phyloP scores from a whole-genome alignment of 2,888 invertebrate species.

The Phymatocera aterrima region DNA sequence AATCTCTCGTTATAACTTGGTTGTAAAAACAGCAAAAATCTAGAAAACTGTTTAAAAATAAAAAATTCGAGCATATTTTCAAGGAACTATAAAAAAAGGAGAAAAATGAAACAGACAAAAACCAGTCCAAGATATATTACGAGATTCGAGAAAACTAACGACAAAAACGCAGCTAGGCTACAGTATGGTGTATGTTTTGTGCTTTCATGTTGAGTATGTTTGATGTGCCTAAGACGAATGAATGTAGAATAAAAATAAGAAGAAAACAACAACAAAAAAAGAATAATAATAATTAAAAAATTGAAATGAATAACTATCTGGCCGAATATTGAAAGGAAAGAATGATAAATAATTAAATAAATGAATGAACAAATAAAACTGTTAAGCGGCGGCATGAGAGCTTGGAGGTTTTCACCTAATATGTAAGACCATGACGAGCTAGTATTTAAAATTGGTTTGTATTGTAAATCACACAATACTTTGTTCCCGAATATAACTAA shows the following conservation, averaged over 20 bases:
- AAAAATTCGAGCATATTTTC: too few relatives aligned
- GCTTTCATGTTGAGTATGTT: conserved; percentile 48
- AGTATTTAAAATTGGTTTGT: conserved; percentile 63
- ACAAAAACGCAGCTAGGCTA: background rate
- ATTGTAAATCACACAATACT: conserved; percentile 55
- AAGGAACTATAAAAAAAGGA: conserved; percentile 44
- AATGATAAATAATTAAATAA: too few relatives aligned
- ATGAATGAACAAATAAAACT: background rate
- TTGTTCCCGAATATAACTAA: conserved; percentile 51
- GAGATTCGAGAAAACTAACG: conserved; percentile 30
- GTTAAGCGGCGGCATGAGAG: conserved; percentile 53
- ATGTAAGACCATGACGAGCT: conserved; percentile 62
- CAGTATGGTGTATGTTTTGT: conserved; percentile 33
- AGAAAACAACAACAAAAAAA: background rate
- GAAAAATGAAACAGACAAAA: conserved; percentile 4
- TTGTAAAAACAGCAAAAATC: conserved; percentile 46
- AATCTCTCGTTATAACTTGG: conserved; percentile 47
- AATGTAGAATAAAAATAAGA: conserved; percentile 53
- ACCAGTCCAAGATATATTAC: background rate
- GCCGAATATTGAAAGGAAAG: conserved; percentile 52
- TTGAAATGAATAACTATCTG: too few relatives aligned
- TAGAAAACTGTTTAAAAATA: conserved; percentile 36
- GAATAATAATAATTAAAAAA: too few relatives aligned
- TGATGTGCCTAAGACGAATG: conserved; percentile 53
- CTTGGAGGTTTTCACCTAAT: conserved; percentile 54